Conservation (phyloP, 2,113 vertebrate species). For the Anthoscopus minutus region DNA sequence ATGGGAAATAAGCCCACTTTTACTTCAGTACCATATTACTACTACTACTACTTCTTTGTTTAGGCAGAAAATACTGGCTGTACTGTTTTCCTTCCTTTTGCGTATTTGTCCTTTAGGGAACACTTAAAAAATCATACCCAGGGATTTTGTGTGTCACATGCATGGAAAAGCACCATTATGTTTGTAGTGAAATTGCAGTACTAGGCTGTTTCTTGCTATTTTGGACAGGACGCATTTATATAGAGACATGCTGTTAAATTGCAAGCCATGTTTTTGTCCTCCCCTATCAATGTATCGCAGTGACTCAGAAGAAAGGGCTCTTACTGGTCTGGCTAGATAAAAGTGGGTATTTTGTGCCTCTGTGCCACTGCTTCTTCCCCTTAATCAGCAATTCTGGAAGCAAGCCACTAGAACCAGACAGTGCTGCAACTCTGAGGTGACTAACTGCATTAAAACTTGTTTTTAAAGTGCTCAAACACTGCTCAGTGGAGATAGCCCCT, state of each 20-base stretch:
- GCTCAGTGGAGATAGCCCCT: neutral
- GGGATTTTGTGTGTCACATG: neutral
- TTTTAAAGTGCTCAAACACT: neutral
- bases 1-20: neutral
- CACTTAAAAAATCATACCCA: neutral
- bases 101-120: neutral
- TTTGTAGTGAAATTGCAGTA: neutral
- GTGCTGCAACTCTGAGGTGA: neutral
- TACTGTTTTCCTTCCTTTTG: neutral
- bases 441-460: constrained; percentile 1
- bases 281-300: neutral
- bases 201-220: neutral
- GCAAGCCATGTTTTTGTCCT: constrained; percentile 8
- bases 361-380: constrained; percentile 9
- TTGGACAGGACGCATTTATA: neutral
- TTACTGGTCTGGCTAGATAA: constrained; percentile 28
- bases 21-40: neutral
- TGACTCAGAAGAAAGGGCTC: constrained; percentile 29
- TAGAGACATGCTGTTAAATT: neutral
- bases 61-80: neutral
- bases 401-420: neutral
- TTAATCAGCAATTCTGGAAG: constrained; percentile 42
- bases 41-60: neutral
- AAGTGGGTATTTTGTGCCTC: constrained; percentile 20
- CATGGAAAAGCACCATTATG: neutral